Conservation (phyloP, 2,113 vertebrate species). For the Callipepla californica region DNA sequence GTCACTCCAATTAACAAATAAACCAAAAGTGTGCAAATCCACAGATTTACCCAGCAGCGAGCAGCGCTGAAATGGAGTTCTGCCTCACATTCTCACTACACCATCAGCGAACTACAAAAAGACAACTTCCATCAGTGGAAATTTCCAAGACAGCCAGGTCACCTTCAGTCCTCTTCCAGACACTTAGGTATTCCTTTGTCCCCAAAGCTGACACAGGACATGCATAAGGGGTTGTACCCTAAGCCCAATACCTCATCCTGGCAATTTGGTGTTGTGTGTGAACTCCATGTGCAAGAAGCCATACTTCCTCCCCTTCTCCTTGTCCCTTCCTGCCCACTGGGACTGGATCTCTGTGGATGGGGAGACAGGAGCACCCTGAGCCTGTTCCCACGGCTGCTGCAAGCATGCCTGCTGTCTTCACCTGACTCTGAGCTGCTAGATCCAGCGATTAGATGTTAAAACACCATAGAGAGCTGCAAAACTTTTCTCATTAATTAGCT, state of each 20-base stretch:
- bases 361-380: not conserved
- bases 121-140: not conserved
- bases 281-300: not conserved
- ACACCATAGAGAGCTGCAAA: not conserved
- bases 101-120: not conserved
- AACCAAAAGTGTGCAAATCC: not conserved
- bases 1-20: not conserved
- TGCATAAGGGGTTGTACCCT: not conserved
- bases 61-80: not conserved
- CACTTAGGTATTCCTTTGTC: accelerated
- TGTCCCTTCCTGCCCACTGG: not conserved
- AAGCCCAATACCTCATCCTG: not conserved
- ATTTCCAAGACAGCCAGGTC: not conserved
- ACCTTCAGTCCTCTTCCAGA: not conserved
- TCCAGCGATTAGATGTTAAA: not conserved
- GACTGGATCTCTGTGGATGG: accelerated
- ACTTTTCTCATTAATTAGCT: constrained; percentile 22
- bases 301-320: not conserved
- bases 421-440: not conserved
- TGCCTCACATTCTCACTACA: not conserved
- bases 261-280: not conserved
- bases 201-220: not conserved
- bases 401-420: not conserved
- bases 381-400: not conserved
- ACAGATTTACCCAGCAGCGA: not conserved